Conservation (phyloP, 2,888 invertebrate genomes). For the Orthosia incerta region DNA sequence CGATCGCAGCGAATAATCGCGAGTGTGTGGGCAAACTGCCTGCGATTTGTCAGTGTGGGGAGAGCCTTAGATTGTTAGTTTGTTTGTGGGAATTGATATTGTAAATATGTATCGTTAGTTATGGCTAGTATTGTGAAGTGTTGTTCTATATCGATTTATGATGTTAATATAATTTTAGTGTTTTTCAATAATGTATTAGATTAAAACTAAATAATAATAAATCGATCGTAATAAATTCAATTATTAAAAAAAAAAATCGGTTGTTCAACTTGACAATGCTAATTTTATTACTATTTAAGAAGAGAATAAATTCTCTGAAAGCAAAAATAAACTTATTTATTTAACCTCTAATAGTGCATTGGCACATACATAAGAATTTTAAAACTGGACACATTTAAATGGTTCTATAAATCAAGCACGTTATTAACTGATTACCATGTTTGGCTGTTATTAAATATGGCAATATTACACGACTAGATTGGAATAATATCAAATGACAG, state of each 20-base stretch:
- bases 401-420: slow-evolving; percentile 16
- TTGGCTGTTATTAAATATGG: slow-evolving; percentile 41
- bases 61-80: slow-evolving; percentile 49
- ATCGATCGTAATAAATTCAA: no score
- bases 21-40: slow-evolving; percentile 67
- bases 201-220: no score
- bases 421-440: slow-evolving; percentile 47
- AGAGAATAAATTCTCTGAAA: neutral
- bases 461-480: slow-evolving; percentile 31
- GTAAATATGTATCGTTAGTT: slow-evolving; percentile 49
- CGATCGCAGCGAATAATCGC: slow-evolving; percentile 76
- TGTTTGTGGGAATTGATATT: slow-evolving; percentile 42
- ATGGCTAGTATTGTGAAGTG: slow-evolving; percentile 4
- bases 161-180: neutral
- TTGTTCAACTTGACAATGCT: neutral
- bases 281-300: neutral
- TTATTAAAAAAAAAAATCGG: neutral
- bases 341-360: slow-evolving; percentile 12
- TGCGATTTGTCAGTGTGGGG: slow-evolving; percentile 64
- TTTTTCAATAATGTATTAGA: neutral
- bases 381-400: slow-evolving; percentile 17
- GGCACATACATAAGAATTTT: neutral
- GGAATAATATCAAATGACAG: slow-evolving; percentile 47
- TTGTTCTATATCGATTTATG: neutral
- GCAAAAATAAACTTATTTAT: neutral